Base-by-base conservation (phyloP, 1,140 invertebrate species). In the Drosophila nigromelanica region DNA sequence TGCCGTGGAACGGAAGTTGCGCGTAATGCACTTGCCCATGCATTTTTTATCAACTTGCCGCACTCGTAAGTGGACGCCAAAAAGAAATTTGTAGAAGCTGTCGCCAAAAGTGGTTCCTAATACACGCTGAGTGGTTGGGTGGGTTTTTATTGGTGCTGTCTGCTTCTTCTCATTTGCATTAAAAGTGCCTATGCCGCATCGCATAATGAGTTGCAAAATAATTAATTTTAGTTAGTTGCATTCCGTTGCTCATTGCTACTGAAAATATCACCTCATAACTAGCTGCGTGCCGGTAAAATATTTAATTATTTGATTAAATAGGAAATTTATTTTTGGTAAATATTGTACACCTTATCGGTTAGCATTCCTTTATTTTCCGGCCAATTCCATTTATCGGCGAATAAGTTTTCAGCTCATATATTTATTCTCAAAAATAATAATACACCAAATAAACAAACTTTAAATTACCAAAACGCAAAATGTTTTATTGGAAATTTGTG, bases 41-140 rank as follows among this genome's bases (percentile, higher is more conserved):
- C 54, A 72, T 72, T 67, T 72, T 67, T 72, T 67, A 67, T 72
- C 62, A 59, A 45, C 59, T 39, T 55, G 24, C 37, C 51, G 58
- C 43, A 55, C 37, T 62, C 58, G 45, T 43, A 73, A 61, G 66
- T 58, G 58, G 62, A n/a, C 66, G 21, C 21, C 15, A 35, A 64
- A 18, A 40, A 12, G 30, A 14, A 47, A 39, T 30, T 48, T n/a
- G n/a, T 27, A n/a, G 14, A 10, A 63, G 60, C 37, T 43, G 54
- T 56, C 54, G 39, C 24, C 10, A 10, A 7, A 8, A 43, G 40
- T 43, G n/a, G 21, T 14, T 43, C n/a, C 54, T 33, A 43, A 30
- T 43, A 56, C 10, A 56, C 37, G 14, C 1, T 5, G 21, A 14
- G 54, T 10, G 21, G 5, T 27, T 27, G 27, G 27, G 27, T 27